Percentiles rank a stretch among this genome's conserved stretches.
Evolutionary conservation across 2,113 vertebrate genomes (phyloP).

Genomic region (Craseonycteris thonglongyai): DNA sequence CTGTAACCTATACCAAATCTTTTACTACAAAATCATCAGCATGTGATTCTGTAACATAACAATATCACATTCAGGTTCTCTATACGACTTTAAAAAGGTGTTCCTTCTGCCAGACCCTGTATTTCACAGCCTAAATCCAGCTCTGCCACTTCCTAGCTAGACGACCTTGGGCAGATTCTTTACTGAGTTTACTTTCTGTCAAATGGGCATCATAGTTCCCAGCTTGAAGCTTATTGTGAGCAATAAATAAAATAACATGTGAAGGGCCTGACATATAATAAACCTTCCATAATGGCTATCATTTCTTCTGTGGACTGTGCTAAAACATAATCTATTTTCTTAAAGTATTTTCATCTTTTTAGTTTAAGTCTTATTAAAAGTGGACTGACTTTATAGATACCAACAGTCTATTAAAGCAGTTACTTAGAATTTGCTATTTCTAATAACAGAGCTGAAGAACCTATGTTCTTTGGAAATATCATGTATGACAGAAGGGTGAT

Average conservation of each 20-base stretch:
- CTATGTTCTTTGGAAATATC: slow-evolving; percentile 82
- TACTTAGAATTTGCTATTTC: slow-evolving; percentile 11
- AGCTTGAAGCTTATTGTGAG: neutral
- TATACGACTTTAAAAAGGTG: too few species aligned
- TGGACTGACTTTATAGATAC: neutral
- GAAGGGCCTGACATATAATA: neutral
- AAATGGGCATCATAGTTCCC: neutral
- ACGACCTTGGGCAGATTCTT: neutral
- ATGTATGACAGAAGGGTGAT: slow-evolving; percentile 92
- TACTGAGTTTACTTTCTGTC: neutral
- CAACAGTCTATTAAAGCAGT: neutral
- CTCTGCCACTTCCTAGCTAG: neutral
- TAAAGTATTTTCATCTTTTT: neutral
- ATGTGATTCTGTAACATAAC: too few species aligned
- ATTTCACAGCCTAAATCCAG: neutral
- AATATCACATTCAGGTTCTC: too few species aligned
- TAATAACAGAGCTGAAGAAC: slow-evolving; percentile 79
- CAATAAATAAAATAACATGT: neutral
- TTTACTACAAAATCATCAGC: too few species aligned
- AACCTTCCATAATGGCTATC: neutral
- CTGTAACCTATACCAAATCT: too few species aligned
- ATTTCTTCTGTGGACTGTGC: neutral
- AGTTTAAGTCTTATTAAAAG: neutral
- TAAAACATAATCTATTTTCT: neutral
- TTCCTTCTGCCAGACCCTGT: too few species aligned